Evolutionary conservation across 2,113 vertebrate genomes (phyloP).

Genomic region (Strix aluco): DNA sequence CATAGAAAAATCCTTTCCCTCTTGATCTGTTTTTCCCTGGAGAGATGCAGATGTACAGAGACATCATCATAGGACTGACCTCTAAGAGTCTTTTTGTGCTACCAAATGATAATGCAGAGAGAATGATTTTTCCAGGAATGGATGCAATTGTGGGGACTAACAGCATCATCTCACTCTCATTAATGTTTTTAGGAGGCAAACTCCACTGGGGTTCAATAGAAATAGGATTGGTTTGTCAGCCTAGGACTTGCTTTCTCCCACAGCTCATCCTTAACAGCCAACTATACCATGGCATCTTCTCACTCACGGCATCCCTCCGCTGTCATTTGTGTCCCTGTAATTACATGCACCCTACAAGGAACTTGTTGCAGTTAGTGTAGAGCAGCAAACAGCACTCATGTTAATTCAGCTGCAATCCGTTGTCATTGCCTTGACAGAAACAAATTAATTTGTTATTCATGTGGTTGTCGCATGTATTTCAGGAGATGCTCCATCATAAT

Average conservation of each 20-base stretch:
- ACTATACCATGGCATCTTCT: accelerated
- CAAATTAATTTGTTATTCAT: slow-evolving; percentile 39
- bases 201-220: neutral
- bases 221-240: neutral
- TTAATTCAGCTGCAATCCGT: neutral
- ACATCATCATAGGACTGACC: neutral
- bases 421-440: slow-evolving; percentile 19
- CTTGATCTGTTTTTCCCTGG: neutral
- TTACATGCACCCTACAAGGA: accelerated
- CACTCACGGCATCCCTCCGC: neutral
- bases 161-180: neutral
- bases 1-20: neutral
- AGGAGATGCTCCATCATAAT: slow-evolving; percentile 60
- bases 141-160: neutral
- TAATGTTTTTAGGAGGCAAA: neutral
- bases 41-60: neutral
- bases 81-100: neutral
- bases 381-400: neutral
- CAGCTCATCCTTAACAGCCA: neutral
- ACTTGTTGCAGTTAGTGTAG: neutral
- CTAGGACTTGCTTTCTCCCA: neutral
- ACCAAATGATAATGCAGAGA: neutral
- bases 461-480: slow-evolving; percentile 29
- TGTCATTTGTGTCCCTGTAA: neutral
- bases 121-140: neutral